These are phyloP conservation scores for Phorcus lineatus DNA, from an alignment of 2,888 invertebrate species.

Conservation along the genomic window DNA sequence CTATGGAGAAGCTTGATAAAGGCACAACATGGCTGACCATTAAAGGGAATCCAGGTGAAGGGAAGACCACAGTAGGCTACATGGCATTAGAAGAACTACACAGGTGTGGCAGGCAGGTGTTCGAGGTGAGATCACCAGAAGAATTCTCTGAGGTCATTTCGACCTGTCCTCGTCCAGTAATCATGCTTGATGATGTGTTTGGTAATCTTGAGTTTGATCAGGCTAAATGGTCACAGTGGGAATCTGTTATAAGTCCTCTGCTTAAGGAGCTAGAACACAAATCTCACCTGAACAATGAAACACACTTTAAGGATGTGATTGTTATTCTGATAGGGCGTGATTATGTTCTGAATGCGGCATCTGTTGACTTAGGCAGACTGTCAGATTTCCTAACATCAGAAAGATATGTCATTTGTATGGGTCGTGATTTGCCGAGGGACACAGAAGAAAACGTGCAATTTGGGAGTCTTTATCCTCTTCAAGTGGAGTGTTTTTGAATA, in stretches of 20 bases:
- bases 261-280: not conserved
- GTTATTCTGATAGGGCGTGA: not conserved
- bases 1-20: not conserved
- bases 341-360: not conserved
- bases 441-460: too few species aligned
- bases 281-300: not conserved
- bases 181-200: not conserved
- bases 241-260: not conserved
- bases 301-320: not conserved
- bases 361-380: not conserved
- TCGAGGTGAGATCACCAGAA: not conserved
- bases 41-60: not conserved
- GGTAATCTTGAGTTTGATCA: not conserved
- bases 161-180: not conserved
- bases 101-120: not conserved
- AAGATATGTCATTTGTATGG: not conserved
- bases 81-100: not conserved
- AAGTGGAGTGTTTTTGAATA: not conserved
- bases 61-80: not conserved
- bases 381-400: not conserved
- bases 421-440: too few species aligned
- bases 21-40: not conserved
- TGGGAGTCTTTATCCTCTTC: too few species aligned
- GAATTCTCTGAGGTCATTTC: not conserved
- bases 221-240: not conserved